A percentile compares a stretch with the other conserved stretches of the same genome.
These are phyloP conservation scores for Microdon myrmicae DNA, from an alignment of 2,888 invertebrate species.

Conservation along the genomic window DNA sequence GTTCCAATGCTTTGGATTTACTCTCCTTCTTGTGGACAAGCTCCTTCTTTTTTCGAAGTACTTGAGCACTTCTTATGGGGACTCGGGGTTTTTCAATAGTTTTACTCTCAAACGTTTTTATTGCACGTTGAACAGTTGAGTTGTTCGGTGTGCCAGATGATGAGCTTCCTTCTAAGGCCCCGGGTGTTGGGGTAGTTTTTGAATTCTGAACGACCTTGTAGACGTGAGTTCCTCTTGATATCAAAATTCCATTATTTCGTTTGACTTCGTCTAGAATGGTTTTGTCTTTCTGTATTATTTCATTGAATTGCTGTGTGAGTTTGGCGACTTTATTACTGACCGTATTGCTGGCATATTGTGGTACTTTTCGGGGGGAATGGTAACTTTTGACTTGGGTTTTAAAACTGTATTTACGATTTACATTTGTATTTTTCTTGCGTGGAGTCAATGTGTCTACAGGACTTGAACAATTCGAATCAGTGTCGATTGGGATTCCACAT, in stretches of 20 bases:
- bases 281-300: conserved; percentile 69
- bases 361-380: conserved; percentile 60
- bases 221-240: conserved; percentile 64
- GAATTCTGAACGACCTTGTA: conserved; percentile 64
- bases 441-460: conserved; percentile 22
- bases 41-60: conserved; percentile 62
- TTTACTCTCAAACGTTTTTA: conserved; percentile 60
- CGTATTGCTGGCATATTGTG: conserved; percentile 34
- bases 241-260: conserved; percentile 69
- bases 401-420: conserved; percentile 64
- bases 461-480: conserved; percentile 26
- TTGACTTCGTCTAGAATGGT: conserved; percentile 70
- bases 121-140: conserved; percentile 63
- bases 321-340: conserved; percentile 73
- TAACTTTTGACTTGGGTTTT: conserved; percentile 63
- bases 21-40: conserved; percentile 49
- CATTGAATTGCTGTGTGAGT: conserved; percentile 77
- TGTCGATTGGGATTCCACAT: conserved; percentile 54
- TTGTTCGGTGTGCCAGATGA: conserved; percentile 56
- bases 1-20: conserved; percentile 12
- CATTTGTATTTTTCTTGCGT: conserved; percentile 33
- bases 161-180: conserved; percentile 10
- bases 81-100: conserved; percentile 61
- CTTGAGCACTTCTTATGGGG: conserved; percentile 60
- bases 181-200: conserved; percentile 14